Evolutionary conservation across 2,888 invertebrate species (phyloP).

Genomic region (Bruchidius siliquastri): DNA sequence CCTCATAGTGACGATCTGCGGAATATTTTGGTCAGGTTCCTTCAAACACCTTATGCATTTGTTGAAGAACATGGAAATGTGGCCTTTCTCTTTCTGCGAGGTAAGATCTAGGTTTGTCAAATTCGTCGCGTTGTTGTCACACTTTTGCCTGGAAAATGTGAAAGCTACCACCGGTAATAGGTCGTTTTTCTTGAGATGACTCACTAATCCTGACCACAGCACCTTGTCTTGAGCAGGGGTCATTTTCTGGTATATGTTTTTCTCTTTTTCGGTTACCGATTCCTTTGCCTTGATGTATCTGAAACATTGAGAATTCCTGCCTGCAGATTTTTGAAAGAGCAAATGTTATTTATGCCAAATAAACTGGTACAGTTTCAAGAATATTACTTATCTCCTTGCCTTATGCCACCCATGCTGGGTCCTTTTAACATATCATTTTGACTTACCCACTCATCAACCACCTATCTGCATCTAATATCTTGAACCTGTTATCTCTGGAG

Average conservation of each 20-base stretch:
- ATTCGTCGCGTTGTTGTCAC: constrained; percentile 60
- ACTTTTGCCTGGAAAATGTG: constrained; percentile 82
- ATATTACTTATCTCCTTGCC: no score
- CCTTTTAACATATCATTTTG: constrained; percentile 1
- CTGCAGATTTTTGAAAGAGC: no score
- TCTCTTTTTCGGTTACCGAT: constrained; percentile 24
- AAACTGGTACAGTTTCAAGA: constrained; percentile 3
- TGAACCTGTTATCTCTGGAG: constrained; percentile 68
- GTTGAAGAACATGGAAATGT: constrained; percentile 81
- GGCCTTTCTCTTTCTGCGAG: constrained; percentile 75
- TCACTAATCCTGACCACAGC: constrained; percentile 77
- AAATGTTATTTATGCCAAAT: no score
- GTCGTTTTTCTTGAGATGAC: constrained; percentile 74
- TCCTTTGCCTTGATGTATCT: constrained; percentile 34
- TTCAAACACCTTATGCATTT: constrained; percentile 70
- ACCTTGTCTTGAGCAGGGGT: constrained; percentile 70
- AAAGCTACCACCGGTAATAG: constrained; percentile 93
- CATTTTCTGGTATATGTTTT: constrained; percentile 22
- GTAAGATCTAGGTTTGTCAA: constrained; percentile 70
- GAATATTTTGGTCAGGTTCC: constrained; percentile 79
- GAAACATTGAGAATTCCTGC: no score
- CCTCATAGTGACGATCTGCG: constrained; percentile 74
- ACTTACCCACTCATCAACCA: constrained; percentile 63
- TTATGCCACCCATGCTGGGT: no score
- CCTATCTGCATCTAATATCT: constrained; percentile 74